phyloP scores from a whole-genome alignment of 2,797 vertebrate species.

The Xenops minutus region DNA sequence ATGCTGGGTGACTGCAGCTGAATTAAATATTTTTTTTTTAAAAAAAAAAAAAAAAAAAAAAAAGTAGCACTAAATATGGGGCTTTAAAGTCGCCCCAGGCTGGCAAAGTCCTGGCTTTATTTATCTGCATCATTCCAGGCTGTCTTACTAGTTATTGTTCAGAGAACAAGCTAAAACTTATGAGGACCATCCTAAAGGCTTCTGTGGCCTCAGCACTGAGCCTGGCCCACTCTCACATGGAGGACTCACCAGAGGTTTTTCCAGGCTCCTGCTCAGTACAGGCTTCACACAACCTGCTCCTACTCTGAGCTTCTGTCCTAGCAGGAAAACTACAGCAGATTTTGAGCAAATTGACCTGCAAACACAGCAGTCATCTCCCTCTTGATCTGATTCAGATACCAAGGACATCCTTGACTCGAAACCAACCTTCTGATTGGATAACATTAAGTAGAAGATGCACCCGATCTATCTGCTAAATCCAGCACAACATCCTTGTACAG shows the following conservation, averaged over 20 bases:
- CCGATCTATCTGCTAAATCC: neutral
- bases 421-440: neutral
- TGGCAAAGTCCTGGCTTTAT: neutral
- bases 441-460: neutral
- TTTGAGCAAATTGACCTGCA: neutral
- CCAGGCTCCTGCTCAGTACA: neutral
- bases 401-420: neutral
- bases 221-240: neutral
- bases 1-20: neutral
- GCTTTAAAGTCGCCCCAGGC: neutral
- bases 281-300: neutral
- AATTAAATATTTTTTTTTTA: neutral
- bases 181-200: neutral
- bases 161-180: neutral
- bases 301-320: neutral
- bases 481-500: neutral
- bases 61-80: neutral
- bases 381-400: neutral
- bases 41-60: neutral
- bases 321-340: neutral
- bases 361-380: accelerated
- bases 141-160: neutral
- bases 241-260: neutral
- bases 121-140: neutral
- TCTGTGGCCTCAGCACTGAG: accelerated